Conservation (phyloP, 2,113 vertebrate genomes). For the Gila orcuttii region DNA sequence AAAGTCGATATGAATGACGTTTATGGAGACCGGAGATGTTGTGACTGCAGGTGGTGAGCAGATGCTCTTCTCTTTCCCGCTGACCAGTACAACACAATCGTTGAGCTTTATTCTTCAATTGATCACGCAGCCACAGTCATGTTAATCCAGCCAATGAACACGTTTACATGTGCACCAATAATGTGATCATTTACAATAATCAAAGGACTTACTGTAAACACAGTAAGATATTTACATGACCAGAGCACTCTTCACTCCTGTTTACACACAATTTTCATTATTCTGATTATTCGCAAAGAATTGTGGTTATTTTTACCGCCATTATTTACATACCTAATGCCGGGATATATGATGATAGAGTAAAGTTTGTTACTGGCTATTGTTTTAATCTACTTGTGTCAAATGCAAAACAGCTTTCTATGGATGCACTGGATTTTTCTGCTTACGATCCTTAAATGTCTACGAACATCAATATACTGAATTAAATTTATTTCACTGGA, state of each 20-base stretch:
- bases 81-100: not conserved
- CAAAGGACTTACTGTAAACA: not conserved
- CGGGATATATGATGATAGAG: too few species aligned
- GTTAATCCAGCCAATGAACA: not conserved
- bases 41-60: constrained; percentile 20
- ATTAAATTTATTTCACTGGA: too few species aligned
- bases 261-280: not conserved
- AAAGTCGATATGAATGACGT: constrained; percentile 32
- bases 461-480: too few species aligned
- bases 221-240: not conserved
- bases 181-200: not conserved
- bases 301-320: not conserved
- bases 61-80: constrained; percentile 10
- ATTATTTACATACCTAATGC: not conserved
- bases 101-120: not conserved
- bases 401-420: too few species aligned
- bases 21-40: not conserved
- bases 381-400: too few species aligned
- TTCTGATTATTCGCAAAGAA: not conserved
- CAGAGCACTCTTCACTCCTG: not conserved
- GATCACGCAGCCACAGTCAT: not conserved
- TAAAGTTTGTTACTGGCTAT: too few species aligned
- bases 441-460: too few species aligned
- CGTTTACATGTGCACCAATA: not conserved
- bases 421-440: too few species aligned